Conservation (phyloP, 2,888 invertebrate genomes). For the Drosophila paramelanica region DNA sequence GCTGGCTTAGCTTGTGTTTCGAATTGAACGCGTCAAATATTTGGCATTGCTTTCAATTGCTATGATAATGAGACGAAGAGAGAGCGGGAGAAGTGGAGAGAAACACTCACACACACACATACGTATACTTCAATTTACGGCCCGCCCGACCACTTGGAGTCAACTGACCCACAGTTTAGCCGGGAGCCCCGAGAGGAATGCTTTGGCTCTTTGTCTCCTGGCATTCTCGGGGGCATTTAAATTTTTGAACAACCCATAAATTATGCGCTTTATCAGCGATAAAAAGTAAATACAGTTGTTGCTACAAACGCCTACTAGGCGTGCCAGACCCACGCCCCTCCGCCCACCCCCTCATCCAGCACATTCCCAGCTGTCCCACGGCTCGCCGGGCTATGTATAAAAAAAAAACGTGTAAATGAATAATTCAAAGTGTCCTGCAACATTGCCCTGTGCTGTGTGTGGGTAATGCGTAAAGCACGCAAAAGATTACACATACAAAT, state of each 20-base stretch:
- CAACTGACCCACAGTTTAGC: slow-evolving; percentile 45
- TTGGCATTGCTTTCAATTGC: slow-evolving; percentile 46
- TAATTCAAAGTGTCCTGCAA: slow-evolving; percentile 82
- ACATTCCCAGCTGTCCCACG: slow-evolving; percentile 59
- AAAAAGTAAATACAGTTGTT: slow-evolving; percentile 81
- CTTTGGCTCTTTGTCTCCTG: slow-evolving; percentile 58
- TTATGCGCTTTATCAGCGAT: slow-evolving; percentile 82
- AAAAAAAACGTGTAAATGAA: slow-evolving; percentile 74
- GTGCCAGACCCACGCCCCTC: slow-evolving; percentile 5
- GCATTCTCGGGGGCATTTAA: slow-evolving; percentile 80
- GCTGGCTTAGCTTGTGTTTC: slow-evolving; percentile 10
- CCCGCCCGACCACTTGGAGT: background rate
- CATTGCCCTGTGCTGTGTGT: slow-evolving; percentile 62
- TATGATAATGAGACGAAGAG: slow-evolving; percentile 35
- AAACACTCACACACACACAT: slow-evolving; percentile 7
- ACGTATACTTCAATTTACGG: slow-evolving; percentile 32
- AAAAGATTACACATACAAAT: slow-evolving; percentile 78
- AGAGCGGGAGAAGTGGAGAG: background rate
- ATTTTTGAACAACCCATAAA: slow-evolving; percentile 80
- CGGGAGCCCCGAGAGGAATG: slow-evolving; percentile 44
- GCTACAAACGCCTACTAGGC: slow-evolving; percentile 80
- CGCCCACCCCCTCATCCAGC: background rate
- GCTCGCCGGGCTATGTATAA: slow-evolving; percentile 43
- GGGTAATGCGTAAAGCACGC: slow-evolving; percentile 81
- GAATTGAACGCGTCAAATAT: slow-evolving; percentile 36